Evolutionary conservation across 2,888 invertebrate genomes (phyloP).

Genomic region (Dynastes hyllus): DNA sequence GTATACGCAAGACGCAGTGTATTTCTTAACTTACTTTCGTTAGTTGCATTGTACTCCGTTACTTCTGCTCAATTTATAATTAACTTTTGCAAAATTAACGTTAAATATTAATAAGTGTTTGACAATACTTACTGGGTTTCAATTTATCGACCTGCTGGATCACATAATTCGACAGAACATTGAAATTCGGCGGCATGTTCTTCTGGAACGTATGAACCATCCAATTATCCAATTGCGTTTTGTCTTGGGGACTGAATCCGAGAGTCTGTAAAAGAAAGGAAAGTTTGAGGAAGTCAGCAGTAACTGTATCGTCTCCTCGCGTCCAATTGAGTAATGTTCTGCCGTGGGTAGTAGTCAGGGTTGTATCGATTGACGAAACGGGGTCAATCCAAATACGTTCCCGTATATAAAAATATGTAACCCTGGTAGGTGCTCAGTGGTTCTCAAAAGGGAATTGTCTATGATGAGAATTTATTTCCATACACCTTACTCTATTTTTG

Average conservation of each 20-base stretch:
- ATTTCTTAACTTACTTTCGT: too few relatives aligned
- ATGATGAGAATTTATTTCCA: neutral
- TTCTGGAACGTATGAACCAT: constrained; percentile 87
- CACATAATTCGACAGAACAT: constrained; percentile 73
- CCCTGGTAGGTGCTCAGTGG: neutral
- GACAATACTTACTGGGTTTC: constrained; percentile 23
- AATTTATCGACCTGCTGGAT: constrained; percentile 25
- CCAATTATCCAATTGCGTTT: constrained; percentile 87
- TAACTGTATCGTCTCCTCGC: neutral
- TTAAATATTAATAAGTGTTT: too few relatives aligned
- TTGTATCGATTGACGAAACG: constrained; percentile 29
- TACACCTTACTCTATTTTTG: neutral
- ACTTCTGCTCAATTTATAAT: neutral
- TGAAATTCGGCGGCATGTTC: constrained; percentile 90
- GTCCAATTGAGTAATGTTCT: constrained; percentile 16
- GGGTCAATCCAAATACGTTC: constrained; percentile 21
- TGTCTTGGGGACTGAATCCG: constrained; percentile 84
- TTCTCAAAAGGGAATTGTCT: constrained; percentile 4
- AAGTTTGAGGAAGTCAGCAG: constrained; percentile 4
- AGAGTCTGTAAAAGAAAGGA: constrained; percentile 76
- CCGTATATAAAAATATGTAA: neutral
- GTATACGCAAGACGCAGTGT: too few relatives aligned
- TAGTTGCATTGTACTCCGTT: neutral
- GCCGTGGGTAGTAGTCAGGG: neutral
- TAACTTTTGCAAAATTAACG: too few relatives aligned